Base-by-base conservation (phyloP, 2,888 invertebrate species). In the Drosophila antonietae region DNA sequence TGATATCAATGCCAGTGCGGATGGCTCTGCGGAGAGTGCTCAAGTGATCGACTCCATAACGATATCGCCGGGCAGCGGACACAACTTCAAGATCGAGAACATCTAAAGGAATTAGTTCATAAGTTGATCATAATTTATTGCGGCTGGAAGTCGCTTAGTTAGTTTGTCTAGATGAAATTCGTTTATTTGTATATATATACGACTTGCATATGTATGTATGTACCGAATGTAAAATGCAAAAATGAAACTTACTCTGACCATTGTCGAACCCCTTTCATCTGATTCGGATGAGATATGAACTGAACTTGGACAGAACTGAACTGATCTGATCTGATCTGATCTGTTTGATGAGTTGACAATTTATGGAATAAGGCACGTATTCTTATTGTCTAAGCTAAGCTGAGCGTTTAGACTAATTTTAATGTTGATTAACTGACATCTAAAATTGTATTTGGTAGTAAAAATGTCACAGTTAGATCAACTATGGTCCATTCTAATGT, bases 21-120 rank as follows among this genome's bases (percentile, higher is more conserved):
- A 81, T 23, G 81, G 73, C 44, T 72, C 72, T 35, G 67, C 80
- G 31, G 78, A 79, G 28, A 81, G 73, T 37, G 56, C 91, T 23
- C 92, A 91, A 73, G 91, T 92, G 28, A 92, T 92, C 49, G 91
- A 91, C 75, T 92, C 92, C 20, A 91, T 93, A 61, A 92, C 91
- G 60, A 92, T 93, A 84, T 92, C 92, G 15, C 91, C 92, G 14
- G 88, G 87, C 52, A 88, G 85, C 67, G 89, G 90, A 46, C 91
- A 92, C 68, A 90, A 88, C 73, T 93, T 93, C 65, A 93, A 93
- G 88, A 93, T 93, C 71, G 93, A 93, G 80, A 90, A 92, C 69
- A 92, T 93, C 80, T 93, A 92, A 90, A 75, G 70, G 46, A 53
- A 31, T 28, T 75, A 78, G 66, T 37, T 49, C n/a, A 47, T 81